Evolutionary conservation across 2,888 invertebrate genomes (phyloP).

Genomic region (Dasysyrphus tricinctus): DNA sequence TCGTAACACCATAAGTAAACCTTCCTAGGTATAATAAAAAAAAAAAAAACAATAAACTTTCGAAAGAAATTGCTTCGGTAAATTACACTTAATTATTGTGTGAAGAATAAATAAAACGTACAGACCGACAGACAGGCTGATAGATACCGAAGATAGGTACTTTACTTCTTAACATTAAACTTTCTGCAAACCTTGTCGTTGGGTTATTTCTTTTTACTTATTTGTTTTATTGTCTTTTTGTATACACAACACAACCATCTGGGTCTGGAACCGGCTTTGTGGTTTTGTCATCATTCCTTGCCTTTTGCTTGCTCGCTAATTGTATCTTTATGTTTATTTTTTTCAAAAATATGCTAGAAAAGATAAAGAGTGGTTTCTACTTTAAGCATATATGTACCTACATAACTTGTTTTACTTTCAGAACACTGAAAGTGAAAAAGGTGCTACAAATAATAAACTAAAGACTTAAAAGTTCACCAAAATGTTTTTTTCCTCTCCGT

Average conservation of each 20-base stretch:
- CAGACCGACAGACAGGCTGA: background rate
- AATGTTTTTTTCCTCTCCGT: background rate
- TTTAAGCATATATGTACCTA: too few relatives aligned
- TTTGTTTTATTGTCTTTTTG: conserved; percentile 25
- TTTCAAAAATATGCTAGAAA: background rate
- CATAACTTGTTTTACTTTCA: background rate
- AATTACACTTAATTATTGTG: conserved; percentile 42
- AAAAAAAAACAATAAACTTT: conserved; percentile 47
- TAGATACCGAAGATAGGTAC: background rate
- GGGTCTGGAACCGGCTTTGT: conserved; percentile 21
- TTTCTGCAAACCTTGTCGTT: conserved; percentile 59
- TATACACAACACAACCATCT: conserved; percentile 1
- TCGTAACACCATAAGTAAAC: conserved; percentile 1
- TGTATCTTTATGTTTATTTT: background rate
- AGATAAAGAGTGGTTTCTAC: background rate
- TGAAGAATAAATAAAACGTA: conserved; percentile 39
- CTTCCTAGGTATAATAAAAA: background rate
- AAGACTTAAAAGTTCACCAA: background rate
- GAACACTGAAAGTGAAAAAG: background rate
- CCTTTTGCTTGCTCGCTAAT: background rate
- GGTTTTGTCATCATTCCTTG: conserved; percentile 8
- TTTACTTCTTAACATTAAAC: conserved; percentile 53
- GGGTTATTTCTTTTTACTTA: background rate
- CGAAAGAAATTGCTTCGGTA: conserved; percentile 62
- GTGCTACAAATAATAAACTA: background rate